Conservation (phyloP, 2,113 vertebrate genomes). For the Siphamia tubifer region DNA sequence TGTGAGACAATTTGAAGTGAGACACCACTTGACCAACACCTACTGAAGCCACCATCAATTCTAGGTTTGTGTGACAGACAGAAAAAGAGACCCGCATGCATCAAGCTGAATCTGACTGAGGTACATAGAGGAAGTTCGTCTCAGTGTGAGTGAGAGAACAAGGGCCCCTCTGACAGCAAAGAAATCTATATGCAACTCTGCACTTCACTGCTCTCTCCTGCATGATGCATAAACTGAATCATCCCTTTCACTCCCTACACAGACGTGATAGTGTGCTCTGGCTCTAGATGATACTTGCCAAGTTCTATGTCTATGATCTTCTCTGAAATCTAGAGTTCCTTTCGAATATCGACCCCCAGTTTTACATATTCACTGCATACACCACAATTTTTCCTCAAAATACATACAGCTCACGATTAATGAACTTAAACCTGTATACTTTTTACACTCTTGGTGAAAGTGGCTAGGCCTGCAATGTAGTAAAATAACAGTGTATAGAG, state of each 20-base stretch:
- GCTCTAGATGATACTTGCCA: slow-evolving; percentile 41
- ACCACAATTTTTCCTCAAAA: not conserved
- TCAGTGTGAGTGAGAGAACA: slow-evolving; percentile 51
- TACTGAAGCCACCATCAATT: slow-evolving; percentile 34
- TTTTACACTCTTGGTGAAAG: no score
- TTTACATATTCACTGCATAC: not conserved
- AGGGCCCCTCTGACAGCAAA: slow-evolving; percentile 63
- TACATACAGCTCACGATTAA: not conserved
- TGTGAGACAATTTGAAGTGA: slow-evolving; percentile 25
- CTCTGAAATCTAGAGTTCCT: slow-evolving; percentile 21
- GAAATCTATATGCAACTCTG: slow-evolving; percentile 73
- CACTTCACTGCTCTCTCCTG: slow-evolving; percentile 67
- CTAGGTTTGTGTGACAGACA: slow-evolving; percentile 31
- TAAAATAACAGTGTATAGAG: no score
- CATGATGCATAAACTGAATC: slow-evolving; percentile 71
- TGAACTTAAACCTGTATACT: no score
- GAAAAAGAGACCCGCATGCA: slow-evolving; percentile 36
- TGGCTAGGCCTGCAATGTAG: no score
- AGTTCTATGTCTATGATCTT: slow-evolving; percentile 45
- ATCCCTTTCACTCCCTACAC: slow-evolving; percentile 71
- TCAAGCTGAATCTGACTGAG: slow-evolving; percentile 27
- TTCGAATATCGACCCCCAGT: not conserved
- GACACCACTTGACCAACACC: slow-evolving; percentile 35
- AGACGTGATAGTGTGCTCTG: slow-evolving; percentile 60
- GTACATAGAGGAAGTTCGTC: slow-evolving; percentile 28